Base-by-base conservation (phyloP, 1,140 invertebrate genomes). In the Tetramorium parvispinum region DNA sequence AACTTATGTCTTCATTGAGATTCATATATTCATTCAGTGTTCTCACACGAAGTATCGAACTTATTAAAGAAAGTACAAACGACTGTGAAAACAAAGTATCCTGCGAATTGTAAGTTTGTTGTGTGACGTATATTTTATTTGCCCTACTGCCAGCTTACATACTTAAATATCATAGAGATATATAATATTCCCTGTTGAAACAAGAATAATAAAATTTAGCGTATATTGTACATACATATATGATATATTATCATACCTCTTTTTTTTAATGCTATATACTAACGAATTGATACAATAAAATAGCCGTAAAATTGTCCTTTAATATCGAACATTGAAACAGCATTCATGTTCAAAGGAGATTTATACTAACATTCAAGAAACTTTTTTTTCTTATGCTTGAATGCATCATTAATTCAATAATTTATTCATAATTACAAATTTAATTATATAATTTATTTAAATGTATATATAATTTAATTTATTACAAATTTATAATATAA, bases 1-100 rank as follows among this genome's bases (percentile, higher is more conserved):
- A 83, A 61, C n/a, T 75, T 75, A 59, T 24, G 53, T 57, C 21
- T 59, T 37, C 18, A 83, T 83, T 32, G 10, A 43, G 32, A 63
- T 59, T 71, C 18, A 55, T 53, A n/a, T 59, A 46, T 32, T 57
- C 24, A 71, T 6, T 32, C 68, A 32, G 21, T 37, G 24, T 73
- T 75, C 32, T 32, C n/a, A 46, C 40, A 37, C 40, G 24, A 83
- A 73, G 18, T 83, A 83, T 83, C n/a, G 53, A 83, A 83, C 68
- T 83, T 73, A 83, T 73, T 73, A 59, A 83, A 75, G 79, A 83
- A 83, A 83, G 79, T 83, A 83, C 79, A 83, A 83, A 83, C 68
- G 55, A 83, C 68, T 49, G 66, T 59, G 68, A 83, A 73, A 21
- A 32, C 53, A 40, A 82, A 46, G 32, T 59, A 83, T 83, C 40